phyloP scores from a whole-genome alignment of 92 coral and sea anemone genomes.

The Zoanthus sociatus region DNA sequence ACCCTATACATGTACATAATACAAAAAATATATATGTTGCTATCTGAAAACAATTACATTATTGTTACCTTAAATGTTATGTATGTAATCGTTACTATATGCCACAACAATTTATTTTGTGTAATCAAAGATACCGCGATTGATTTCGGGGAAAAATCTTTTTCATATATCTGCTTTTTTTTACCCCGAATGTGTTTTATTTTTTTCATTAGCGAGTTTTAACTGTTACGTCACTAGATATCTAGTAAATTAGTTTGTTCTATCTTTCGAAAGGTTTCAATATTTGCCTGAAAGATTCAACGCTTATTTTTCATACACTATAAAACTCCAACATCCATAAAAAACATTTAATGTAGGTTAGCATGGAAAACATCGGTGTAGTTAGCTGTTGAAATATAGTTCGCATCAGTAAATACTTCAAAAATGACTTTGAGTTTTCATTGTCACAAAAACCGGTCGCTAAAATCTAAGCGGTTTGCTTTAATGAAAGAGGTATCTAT shows the following conservation, averaged over 20 bases:
- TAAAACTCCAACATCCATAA: background rate
- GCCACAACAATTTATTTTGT: background rate
- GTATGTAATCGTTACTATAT: background rate
- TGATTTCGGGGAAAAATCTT: background rate
- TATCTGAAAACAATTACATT: background rate
- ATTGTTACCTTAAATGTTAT: background rate
- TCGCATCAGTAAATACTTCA: background rate
- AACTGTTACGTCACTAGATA: background rate
- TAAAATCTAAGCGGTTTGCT: background rate
- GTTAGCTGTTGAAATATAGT: background rate
- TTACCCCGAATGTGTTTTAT: background rate
- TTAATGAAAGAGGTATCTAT: background rate
- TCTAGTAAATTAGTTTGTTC: slow-evolving; percentile 31
- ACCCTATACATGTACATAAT: background rate
- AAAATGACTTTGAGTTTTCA: background rate
- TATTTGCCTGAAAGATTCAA: slow-evolving; percentile 16
- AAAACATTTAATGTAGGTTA: background rate
- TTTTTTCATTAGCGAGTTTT: slow-evolving; percentile 19
- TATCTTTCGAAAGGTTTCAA: background rate
- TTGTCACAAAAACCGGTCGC: background rate
- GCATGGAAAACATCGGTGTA: background rate
- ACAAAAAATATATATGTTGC: background rate
- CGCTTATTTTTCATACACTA: background rate
- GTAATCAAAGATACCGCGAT: background rate
- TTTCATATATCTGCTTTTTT: background rate